Percentiles rank a stretch among this genome's conserved stretches.
Conservation (phyloP, 2,888 invertebrate species). For the Drosophila niveifrons region DNA sequence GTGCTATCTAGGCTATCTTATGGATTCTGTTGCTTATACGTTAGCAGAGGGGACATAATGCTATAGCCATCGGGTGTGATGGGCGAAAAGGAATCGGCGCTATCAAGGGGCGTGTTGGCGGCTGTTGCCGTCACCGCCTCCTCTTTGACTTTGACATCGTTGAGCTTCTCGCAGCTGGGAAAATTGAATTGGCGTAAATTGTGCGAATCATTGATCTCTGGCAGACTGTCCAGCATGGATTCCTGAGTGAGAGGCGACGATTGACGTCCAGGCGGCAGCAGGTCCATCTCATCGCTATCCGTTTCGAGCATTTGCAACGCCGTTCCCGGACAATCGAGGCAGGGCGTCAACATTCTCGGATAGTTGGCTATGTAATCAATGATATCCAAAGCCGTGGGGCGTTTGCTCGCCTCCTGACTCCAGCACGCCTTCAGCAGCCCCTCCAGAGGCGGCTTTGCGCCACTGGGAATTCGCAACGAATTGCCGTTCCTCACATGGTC, state of each 20-base stretch:
- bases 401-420: conserved; percentile 89
- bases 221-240: conserved; percentile 52
- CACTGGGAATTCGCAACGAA: conserved; percentile 90
- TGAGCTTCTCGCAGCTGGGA: conserved; percentile 11
- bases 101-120: conserved; percentile 10
- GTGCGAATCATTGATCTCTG: conserved; percentile 30
- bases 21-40: conserved; percentile 19
- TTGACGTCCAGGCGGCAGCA: conserved; percentile 72
- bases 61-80: conserved; percentile 81
- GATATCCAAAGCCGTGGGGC: conserved; percentile 92
- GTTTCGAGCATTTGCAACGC: conserved; percentile 91
- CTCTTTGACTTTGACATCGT: not conserved
- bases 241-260: conserved; percentile 50
- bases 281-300: conserved; percentile 79
- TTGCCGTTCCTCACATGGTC: conserved; percentile 92
- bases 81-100: conserved; percentile 49
- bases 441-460: conserved; percentile 92
- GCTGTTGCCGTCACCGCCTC: conserved; percentile 9
- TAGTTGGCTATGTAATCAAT: conserved; percentile 92
- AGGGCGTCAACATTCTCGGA: conserved; percentile 91
- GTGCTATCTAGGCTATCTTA: not conserved
- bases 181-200: conserved; percentile 38
- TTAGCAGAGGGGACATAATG: conserved; percentile 78
- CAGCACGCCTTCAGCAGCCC: conserved; percentile 93
- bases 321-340: conserved; percentile 91